A percentile compares a stretch with the other conserved stretches of the same genome.
Conservation (phyloP, 2,113 vertebrate genomes). For the Oncorhynchus gorbuscha region DNA sequence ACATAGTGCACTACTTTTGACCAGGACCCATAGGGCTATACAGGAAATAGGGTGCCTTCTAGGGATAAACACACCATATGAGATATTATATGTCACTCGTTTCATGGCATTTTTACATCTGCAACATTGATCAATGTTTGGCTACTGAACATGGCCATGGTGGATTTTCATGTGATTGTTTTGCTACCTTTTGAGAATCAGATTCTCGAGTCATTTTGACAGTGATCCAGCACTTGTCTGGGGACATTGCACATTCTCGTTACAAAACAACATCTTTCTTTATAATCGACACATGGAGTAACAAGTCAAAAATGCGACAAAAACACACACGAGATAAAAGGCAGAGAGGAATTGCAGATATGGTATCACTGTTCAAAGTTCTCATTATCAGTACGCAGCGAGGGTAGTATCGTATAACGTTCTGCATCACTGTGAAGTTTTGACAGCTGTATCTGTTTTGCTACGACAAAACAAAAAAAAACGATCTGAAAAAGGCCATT, state of each 20-base stretch:
- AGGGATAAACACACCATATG: neutral
- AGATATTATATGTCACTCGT: no score
- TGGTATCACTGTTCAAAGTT: neutral
- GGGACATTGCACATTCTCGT: neutral
- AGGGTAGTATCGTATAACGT: neutral
- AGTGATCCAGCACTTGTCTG: conserved; percentile 35
- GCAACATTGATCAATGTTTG: no score
- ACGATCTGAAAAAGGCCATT: neutral
- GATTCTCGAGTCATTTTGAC: conserved; percentile 1
- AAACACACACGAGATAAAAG: conserved; percentile 15
- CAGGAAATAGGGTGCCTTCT: no score
- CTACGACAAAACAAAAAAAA: neutral
- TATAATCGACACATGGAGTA: conserved; percentile 6
- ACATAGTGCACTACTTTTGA: no score
- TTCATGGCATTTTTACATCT: neutral
- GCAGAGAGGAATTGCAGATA: neutral
- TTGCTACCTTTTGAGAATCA: neutral
- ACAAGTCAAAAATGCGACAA: neutral
- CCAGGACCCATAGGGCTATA: no score
- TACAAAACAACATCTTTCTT: conserved; percentile 29
- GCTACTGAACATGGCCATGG: no score
- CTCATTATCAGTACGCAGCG: neutral
- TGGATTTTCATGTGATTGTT: neutral
- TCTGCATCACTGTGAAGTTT: neutral
- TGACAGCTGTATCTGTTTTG: neutral